Percentiles rank a stretch among this genome's conserved stretches.
Evolutionary conservation across 2,888 invertebrate genomes (phyloP).

Genomic region (Melinaea menophilus): DNA sequence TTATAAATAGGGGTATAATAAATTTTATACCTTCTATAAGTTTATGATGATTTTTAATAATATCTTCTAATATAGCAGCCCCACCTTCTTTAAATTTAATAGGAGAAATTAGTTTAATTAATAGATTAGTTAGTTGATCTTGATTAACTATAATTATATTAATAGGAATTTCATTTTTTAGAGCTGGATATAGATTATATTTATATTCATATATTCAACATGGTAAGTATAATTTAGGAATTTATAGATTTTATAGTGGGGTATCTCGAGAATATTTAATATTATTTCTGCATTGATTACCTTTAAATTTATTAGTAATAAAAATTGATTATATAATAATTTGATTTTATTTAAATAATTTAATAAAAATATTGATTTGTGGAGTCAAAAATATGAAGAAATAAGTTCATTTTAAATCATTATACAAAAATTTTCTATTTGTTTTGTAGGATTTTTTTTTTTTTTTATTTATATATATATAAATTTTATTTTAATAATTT

Average conservation of each 20-base stretch:
- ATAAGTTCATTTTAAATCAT: slow-evolving; percentile 69
- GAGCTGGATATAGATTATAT: slow-evolving; percentile 81
- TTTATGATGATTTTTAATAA: slow-evolving; percentile 82
- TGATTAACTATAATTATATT: slow-evolving; percentile 71
- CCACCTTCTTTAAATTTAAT: slow-evolving; percentile 83
- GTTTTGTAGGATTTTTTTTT: slow-evolving; percentile 62
- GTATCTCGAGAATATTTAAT: slow-evolving; percentile 78
- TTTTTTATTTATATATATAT: slow-evolving; percentile 64
- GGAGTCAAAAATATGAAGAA: slow-evolving; percentile 76
- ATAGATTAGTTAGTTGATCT: slow-evolving; percentile 76
- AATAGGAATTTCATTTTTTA: slow-evolving; percentile 80
- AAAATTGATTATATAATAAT: slow-evolving; percentile 71
- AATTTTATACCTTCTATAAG: slow-evolving; percentile 77
- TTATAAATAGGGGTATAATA: slow-evolving; percentile 80
- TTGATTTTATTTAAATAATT: slow-evolving; percentile 81
- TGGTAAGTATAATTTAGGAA: slow-evolving; percentile 71
- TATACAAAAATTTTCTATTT: slow-evolving; percentile 57
- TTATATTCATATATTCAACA: slow-evolving; percentile 81
- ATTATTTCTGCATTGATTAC: slow-evolving; percentile 80
- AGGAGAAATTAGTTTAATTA: slow-evolving; percentile 81
- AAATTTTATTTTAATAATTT: slow-evolving; percentile 52
- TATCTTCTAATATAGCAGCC: slow-evolving; percentile 80
- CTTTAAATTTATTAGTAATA: slow-evolving; percentile 80
- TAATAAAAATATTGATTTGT: slow-evolving; percentile 82
- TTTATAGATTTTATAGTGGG: slow-evolving; percentile 61